Evolutionary conservation across 2,113 vertebrate genomes (phyloP), one percentile per base, ranked within the genome.

Genomic region (Lontra canadensis): DNA sequence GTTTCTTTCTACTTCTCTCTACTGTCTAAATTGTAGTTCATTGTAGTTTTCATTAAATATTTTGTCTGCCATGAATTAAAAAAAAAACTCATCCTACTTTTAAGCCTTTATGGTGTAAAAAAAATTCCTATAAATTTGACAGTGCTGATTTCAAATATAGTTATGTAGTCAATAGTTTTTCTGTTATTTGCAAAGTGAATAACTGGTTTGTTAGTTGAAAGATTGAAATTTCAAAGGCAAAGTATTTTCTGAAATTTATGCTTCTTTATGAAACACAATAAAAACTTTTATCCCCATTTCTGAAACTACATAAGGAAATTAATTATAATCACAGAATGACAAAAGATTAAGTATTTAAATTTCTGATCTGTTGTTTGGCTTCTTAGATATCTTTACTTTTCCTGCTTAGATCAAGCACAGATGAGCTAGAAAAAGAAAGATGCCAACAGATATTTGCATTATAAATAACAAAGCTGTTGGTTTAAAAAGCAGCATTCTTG

Each of bases 311-410:
- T 44, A 83, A 87, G 29, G 17, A 88, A 81, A 94, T 82, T 90
- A 74, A 81, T 90, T 83, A 69, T 9, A 79, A 12, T 69, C 29
- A 39, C 31, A 47, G 44, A 69, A 8, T 95, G 55, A 55, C 47
- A 81, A 85, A 78, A 44, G 7, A 81, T 92, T 87, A n/a, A 65
- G 6, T 78, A 91, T 82, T 85, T 88, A 61, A 29, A 92, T 65
- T 73, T 88, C 61, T 89, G 86, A 85, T 93, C 44, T 86, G 13
- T 82, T 90, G 20, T 65, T 88, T 95, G 42, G 18, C 73, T 85
- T 8, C 80, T 67, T 96, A 13, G 82, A 4, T 94, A 69, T 85
- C 20, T 93, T 96, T 98, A 36, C 57, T 88, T 89, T 95, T 95
- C 26, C n/a, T 93, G 3, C 25, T 95, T 95, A 71, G 63, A 69